Conservation (phyloP, 2,888 invertebrate species). For the Uropetala carovei region DNA sequence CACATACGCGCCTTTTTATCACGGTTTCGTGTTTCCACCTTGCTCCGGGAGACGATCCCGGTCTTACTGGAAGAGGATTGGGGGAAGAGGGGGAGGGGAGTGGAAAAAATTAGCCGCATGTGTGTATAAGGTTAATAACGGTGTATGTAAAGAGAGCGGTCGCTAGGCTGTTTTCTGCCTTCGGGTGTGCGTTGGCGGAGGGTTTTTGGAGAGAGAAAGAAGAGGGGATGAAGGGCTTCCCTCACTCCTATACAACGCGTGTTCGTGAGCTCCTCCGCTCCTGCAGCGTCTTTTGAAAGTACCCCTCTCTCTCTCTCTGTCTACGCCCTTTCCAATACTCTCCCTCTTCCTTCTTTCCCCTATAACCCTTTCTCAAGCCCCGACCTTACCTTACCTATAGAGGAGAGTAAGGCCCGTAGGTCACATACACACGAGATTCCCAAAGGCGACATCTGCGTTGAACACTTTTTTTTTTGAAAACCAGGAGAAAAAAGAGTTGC, state of each 20-base stretch:
- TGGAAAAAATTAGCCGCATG: background rate
- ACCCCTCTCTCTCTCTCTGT: background rate
- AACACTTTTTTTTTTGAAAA: background rate
- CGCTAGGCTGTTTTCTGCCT: background rate
- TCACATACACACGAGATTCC: background rate
- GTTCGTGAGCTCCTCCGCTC: background rate
- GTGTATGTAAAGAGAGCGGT: background rate
- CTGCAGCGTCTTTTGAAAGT: background rate
- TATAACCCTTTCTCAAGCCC: background rate
- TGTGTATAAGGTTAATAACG: no score
- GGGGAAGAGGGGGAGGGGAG: no score
- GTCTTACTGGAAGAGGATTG: background rate
- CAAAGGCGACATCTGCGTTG: background rate
- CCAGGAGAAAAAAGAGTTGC: no score
- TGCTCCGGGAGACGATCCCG: conserved; percentile 44
- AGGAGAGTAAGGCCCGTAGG: background rate
- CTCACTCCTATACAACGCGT: background rate
- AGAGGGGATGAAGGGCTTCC: background rate
- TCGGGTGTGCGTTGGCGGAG: background rate
- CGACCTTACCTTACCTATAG: background rate
- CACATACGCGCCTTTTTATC: conserved; percentile 3
- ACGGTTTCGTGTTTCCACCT: conserved; percentile 36
- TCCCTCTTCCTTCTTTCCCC: background rate
- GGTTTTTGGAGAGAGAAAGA: background rate
- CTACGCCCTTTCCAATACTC: no score